These are phyloP conservation scores for Champsocephalus gunnari DNA, from an alignment of 2,797 vertebrate genomes.

Conservation along the genomic window DNA sequence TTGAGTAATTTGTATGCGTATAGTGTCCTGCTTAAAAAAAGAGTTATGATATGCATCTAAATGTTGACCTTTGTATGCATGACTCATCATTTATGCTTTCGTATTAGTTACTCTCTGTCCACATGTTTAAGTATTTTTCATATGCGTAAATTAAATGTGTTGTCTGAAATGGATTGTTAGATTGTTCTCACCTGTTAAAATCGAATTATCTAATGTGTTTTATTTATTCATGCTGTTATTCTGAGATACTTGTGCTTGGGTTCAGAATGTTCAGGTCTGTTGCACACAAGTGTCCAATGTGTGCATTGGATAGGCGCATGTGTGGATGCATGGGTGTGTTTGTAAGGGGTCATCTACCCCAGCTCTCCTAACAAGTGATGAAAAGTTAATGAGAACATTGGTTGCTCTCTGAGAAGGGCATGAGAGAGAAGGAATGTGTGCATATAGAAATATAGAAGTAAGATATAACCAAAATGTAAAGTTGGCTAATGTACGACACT, in stretches of 20 bases:
- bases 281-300: constrained; percentile 52
- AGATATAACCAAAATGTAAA: constrained; percentile 39
- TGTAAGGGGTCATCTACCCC: constrained; percentile 68
- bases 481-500: constrained; percentile 14
- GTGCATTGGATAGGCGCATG: constrained; percentile 56
- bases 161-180: constrained; percentile 2
- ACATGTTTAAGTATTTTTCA: constrained; percentile 13
- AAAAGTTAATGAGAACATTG: constrained; percentile 82
- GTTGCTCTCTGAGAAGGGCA: constrained; percentile 62
- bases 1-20: background rate
- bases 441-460: constrained; percentile 7
- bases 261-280: constrained; percentile 44
- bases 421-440: constrained; percentile 13
- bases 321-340: constrained; percentile 77
- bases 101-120: background rate
- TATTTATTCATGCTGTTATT: constrained; percentile 64
- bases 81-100: background rate
- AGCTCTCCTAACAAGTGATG: constrained; percentile 76
- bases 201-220: constrained; percentile 50
- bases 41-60: background rate
- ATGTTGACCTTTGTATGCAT: background rate
- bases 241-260: constrained; percentile 30
- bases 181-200: constrained; percentile 26
- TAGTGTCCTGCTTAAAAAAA: background rate
- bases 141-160: background rate